A percentile compares a stretch with the other conserved stretches of the same genome.
These are phyloP conservation scores for Nasonia giraulti DNA, from an alignment of 1,140 invertebrate species.

Conservation along the genomic window DNA sequence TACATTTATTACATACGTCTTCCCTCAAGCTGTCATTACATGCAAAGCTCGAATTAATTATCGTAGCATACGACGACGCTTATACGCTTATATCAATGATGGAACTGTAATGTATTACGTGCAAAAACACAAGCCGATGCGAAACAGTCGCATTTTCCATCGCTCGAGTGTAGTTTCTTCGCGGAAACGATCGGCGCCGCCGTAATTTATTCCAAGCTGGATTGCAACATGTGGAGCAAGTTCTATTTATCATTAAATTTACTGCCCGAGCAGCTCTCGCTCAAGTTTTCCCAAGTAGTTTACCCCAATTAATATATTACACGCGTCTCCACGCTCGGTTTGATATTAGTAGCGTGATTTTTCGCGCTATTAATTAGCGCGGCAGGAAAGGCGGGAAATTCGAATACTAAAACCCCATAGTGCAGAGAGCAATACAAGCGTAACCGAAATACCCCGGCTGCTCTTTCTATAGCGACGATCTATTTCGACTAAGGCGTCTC, in stretches of 20 bases:
- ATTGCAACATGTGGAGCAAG: background rate
- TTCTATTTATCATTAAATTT: background rate
- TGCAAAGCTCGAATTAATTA: background rate
- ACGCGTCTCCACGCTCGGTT: background rate
- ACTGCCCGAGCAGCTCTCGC: background rate
- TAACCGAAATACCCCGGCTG: background rate
- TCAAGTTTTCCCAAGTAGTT: background rate
- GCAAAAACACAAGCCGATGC: too few species aligned
- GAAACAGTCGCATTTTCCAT: too few species aligned
- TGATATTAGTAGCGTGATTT: too few species aligned
- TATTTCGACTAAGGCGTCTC: conserved; percentile 58
- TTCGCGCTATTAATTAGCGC: too few species aligned
- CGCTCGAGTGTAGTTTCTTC: background rate
- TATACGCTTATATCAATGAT: too few species aligned
- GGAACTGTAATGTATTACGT: too few species aligned
- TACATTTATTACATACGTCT: background rate
- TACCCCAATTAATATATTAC: background rate
- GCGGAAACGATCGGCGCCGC: too few species aligned
- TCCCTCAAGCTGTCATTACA: background rate
- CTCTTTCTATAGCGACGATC: conserved; percentile 41
- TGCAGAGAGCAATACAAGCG: background rate
- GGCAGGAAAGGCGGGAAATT: too few species aligned
- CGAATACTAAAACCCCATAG: too few species aligned
- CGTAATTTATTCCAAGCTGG: background rate
- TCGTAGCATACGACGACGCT: background rate